Evolutionary conservation across 2,797 vertebrate species (phyloP).

Genomic region (Eulemur coronatus): DNA sequence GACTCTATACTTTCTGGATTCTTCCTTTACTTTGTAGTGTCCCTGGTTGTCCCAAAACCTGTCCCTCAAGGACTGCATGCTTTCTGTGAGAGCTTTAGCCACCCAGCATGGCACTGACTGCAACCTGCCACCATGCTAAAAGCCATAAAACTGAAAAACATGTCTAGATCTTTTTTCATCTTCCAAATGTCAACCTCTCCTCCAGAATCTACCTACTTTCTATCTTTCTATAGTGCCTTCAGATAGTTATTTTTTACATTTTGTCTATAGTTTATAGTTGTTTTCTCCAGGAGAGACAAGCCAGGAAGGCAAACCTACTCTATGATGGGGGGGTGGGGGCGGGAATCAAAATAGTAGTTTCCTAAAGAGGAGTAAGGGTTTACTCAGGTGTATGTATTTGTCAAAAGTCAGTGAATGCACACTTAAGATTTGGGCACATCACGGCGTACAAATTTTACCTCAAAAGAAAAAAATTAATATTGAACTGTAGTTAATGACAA

Average conservation of each 20-base stretch:
- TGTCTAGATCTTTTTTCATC: background rate
- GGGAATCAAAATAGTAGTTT: background rate
- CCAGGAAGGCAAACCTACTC: background rate
- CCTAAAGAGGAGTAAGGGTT: background rate
- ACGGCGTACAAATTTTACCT: background rate
- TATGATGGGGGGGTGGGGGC: background rate
- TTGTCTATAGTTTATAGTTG: background rate
- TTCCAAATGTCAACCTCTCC: background rate
- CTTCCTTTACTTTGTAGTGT: background rate
- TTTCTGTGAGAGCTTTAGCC: background rate
- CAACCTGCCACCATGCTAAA: background rate
- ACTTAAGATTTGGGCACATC: background rate
- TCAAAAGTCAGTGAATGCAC: background rate
- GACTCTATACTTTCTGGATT: background rate
- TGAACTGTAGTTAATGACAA: background rate
- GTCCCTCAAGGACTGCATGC: background rate
- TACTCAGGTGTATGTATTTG: background rate
- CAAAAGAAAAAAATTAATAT: background rate
- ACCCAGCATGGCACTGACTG: background rate
- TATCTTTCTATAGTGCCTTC: background rate
- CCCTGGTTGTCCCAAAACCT: background rate
- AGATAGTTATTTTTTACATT: background rate
- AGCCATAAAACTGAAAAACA: background rate
- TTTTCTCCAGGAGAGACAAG: background rate
- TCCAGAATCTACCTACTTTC: background rate